These are phyloP conservation scores for Siderastrea radians DNA, from an alignment of 92 coral and sea anemone species.

Conservation along the genomic window DNA sequence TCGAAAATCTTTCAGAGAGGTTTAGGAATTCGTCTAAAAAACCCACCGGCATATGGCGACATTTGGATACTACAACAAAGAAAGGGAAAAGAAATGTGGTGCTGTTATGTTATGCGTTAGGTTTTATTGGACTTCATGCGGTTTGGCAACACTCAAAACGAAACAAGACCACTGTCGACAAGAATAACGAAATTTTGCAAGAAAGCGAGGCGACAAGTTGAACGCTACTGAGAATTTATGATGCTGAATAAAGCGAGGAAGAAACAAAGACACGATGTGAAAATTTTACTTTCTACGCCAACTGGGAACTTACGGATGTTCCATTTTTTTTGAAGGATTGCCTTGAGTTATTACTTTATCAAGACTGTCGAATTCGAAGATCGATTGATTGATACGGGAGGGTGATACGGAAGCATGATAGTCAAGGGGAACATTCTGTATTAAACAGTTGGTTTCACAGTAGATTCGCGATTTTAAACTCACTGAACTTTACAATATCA, in stretches of 20 bases:
- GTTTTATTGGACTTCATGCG: constrained; percentile 83
- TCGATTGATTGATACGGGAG: too few relatives aligned
- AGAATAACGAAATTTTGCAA: not conserved
- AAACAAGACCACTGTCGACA: constrained; percentile 27
- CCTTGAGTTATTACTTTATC: too few relatives aligned
- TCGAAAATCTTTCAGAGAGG: constrained; percentile 44
- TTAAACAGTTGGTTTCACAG: too few relatives aligned
- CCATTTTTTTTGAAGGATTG: too few relatives aligned
- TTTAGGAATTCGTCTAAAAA: not conserved
- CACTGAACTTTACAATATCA: too few relatives aligned
- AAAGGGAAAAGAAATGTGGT: constrained; percentile 83
- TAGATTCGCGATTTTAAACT: too few relatives aligned
- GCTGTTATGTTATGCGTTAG: constrained; percentile 67
- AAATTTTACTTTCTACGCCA: too few relatives aligned
- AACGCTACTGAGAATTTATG: not conserved
- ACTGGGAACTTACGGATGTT: too few relatives aligned
- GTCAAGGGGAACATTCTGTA: too few relatives aligned
- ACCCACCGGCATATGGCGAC: constrained; percentile 43
- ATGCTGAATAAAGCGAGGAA: not conserved
- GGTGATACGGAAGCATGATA: too few relatives aligned
- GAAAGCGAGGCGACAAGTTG: not conserved
- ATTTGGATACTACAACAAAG: constrained; percentile 75
- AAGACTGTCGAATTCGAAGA: too few relatives aligned
- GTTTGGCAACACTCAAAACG: constrained; percentile 85
- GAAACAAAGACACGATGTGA: not conserved